Base-by-base conservation (phyloP, 2,888 invertebrate species). In the Alsophila aescularia region DNA sequence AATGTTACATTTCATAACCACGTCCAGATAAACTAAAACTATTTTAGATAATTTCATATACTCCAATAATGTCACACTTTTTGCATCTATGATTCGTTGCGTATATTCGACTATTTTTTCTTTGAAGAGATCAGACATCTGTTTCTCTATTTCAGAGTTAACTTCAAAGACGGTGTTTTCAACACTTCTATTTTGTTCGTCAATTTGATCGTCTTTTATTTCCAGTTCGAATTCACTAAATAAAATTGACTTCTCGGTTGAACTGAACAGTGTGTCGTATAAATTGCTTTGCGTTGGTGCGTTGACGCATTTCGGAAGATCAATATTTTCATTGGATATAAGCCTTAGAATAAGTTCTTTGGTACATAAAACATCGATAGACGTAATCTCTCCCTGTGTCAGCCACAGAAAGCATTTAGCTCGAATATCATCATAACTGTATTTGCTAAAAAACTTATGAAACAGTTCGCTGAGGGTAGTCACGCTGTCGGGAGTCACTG, bases 211-310 rank as follows among this genome's bases (percentile, higher is more conserved):
- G 21, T 44, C 61, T 29, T 56, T 29, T 44, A 77, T 57, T 9
- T 79, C 70, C 29, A 75, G 61, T 73, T 88, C 83, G 61, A 91
- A 90, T 65, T 84, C 84, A 61, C 80, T 83, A 41, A 85, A 87
- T 48, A 91, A 67, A 50, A 87, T 81, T 59, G 77, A 77, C 55
- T 74, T 79, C 36, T 89, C 88, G 15, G 72, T 69, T 2, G 77
- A 78, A 58, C 76, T 63, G 58, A 86, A 89, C 53, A 90, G 56
- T 40, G 73, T 68, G 32, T 81, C 68, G 55, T 77, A 79, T 36
- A 86, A 62, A 36, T 61, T 47, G 42, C 73, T 64, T 40, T 47
- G 53, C 34, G 67, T 65, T 10, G 51, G 34, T 21, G 52, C 8
- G 10, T 29, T 10, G 3, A 12, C 15, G 18, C 15, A 18, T 34